Evolutionary conservation across 2,888 invertebrate genomes (phyloP).

Genomic region (Cryptus armator): DNA sequence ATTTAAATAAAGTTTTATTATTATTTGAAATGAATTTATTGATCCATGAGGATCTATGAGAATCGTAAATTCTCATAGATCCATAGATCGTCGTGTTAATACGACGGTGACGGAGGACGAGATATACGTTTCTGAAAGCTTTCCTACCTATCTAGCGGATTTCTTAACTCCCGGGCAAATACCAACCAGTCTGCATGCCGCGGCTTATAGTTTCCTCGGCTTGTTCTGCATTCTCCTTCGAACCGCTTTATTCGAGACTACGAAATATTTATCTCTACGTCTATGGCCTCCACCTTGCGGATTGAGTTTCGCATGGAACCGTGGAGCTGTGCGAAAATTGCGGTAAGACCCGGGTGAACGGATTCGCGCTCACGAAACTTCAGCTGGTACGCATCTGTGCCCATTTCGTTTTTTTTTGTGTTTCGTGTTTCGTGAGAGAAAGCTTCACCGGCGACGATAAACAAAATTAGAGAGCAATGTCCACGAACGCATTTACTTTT

Average conservation of each 20-base stretch:
- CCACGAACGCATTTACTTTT: too few species aligned
- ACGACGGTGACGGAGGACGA: background rate
- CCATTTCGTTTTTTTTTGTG: too few species aligned
- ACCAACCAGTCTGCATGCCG: slow-evolving; percentile 29
- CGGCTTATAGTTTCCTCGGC: slow-evolving; percentile 43
- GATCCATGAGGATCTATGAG: background rate
- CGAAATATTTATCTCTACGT: slow-evolving; percentile 58
- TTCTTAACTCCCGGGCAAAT: slow-evolving; percentile 40
- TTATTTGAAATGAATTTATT: background rate
- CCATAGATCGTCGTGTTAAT: background rate
- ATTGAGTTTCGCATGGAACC: slow-evolving; percentile 68
- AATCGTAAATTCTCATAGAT: too few species aligned
- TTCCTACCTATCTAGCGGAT: slow-evolving; percentile 31
- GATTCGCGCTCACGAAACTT: background rate
- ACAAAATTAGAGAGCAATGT: too few species aligned
- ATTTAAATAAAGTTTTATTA: too few species aligned
- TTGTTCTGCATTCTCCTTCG: slow-evolving; percentile 44
- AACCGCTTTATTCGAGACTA: slow-evolving; percentile 25
- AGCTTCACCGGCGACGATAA: too few species aligned
- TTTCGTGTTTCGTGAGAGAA: too few species aligned
- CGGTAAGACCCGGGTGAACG: slow-evolving; percentile 1
- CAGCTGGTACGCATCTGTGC: background rate
- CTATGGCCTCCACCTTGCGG: slow-evolving; percentile 74
- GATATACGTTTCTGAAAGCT: background rate
- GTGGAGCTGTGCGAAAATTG: slow-evolving; percentile 42